Percentiles rank a stretch among this genome's conserved stretches.
Conservation (phyloP, 2,113 vertebrate genomes). For the Etia nguti region DNA sequence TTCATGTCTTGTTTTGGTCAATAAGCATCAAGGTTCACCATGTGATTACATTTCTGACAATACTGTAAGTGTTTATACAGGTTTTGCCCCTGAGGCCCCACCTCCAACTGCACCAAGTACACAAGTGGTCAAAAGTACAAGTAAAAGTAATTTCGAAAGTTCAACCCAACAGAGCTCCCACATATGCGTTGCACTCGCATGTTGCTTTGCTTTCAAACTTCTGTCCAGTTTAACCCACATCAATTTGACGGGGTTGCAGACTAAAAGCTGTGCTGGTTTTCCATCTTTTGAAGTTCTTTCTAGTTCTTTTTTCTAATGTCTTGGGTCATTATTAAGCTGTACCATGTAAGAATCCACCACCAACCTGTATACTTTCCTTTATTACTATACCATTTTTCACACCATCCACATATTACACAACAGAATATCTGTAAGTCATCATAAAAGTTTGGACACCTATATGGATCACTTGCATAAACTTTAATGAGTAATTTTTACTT, state of each 20-base stretch:
- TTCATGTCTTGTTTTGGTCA: not conserved
- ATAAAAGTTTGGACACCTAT: not conserved
- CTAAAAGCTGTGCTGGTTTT: not conserved
- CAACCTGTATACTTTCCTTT: not conserved
- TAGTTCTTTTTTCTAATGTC: not conserved
- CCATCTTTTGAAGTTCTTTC: not conserved
- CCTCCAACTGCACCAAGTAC: not conserved
- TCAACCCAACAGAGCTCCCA: not conserved
- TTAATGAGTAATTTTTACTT: not conserved
- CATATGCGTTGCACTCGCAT: not conserved
- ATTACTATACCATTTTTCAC: not conserved
- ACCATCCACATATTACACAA: not conserved
- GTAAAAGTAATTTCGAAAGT: not conserved
- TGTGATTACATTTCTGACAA: not conserved
- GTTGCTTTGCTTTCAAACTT: not conserved
- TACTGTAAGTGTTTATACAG: not conserved
- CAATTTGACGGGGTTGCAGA: not conserved
- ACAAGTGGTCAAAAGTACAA: not conserved
- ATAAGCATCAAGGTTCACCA: rapidly evolving
- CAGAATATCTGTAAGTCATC: not conserved
- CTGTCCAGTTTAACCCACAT: not conserved
- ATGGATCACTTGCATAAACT: not conserved
- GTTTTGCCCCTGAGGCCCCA: not conserved
- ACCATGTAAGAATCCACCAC: rapidly evolving
- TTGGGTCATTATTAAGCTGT: not conserved